A percentile compares a stretch with the other conserved stretches of the same genome.
phyloP scores from a whole-genome alignment of 1,140 invertebrate species.

The Megalonaias nervosa region DNA sequence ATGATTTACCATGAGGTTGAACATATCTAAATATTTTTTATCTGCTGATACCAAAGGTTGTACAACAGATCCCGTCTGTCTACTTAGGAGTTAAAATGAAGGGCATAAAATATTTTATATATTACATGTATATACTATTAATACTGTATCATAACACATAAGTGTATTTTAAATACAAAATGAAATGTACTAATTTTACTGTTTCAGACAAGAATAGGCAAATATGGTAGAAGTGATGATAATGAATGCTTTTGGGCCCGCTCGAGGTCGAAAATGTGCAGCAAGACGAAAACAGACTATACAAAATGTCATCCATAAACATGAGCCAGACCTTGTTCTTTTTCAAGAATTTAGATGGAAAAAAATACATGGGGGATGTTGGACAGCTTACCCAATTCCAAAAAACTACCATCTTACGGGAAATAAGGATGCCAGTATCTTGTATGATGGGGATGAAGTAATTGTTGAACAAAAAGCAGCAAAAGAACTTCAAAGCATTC shows the following conservation, averaged over 20 bases:
- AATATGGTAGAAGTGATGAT: slow-evolving; percentile 5
- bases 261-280: neutral
- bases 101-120: too few relatives aligned
- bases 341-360: slow-evolving; percentile 26
- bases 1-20: too few relatives aligned
- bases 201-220: too few relatives aligned
- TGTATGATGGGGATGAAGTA: neutral
- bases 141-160: too few relatives aligned
- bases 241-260: slow-evolving; percentile 19
- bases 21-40: too few relatives aligned
- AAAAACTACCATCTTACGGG: slow-evolving; percentile 12
- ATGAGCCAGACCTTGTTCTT: slow-evolving; percentile 15
- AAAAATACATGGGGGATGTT: slow-evolving; percentile 1
- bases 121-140: too few relatives aligned
- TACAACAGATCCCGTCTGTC: too few relatives aligned
- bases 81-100: too few relatives aligned
- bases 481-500: neutral
- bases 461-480: slow-evolving; percentile 1
- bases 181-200: too few relatives aligned
- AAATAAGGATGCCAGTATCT: slow-evolving; percentile 20
- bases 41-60: too few relatives aligned
- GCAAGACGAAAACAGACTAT: slow-evolving; percentile 18
- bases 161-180: too few relatives aligned
- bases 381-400: slow-evolving; percentile 6
- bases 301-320: slow-evolving; percentile 8